phyloP scores from a whole-genome alignment of 2,888 invertebrate species.

The Rhagophthalmus giganteus region DNA sequence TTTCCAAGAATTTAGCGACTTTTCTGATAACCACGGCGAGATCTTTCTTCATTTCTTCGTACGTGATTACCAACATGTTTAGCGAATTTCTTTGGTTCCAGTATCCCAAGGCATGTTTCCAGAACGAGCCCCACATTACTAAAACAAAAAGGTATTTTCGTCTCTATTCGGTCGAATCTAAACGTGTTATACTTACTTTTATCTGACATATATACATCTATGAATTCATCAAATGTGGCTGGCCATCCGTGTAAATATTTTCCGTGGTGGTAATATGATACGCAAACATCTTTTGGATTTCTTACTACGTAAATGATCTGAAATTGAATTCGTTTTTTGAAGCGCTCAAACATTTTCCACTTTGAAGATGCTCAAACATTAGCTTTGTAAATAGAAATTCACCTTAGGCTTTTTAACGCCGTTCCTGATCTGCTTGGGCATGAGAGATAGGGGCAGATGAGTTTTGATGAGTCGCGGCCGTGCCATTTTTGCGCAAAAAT shows the following conservation, averaged over 20 bases:
- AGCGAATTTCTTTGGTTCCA: slow-evolving; percentile 32
- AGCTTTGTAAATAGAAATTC: not conserved
- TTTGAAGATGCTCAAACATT: no score
- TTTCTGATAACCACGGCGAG: slow-evolving; percentile 20
- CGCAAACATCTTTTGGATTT: no score
- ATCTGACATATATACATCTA: not conserved
- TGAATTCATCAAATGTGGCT: not conserved
- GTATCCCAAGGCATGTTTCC: slow-evolving; percentile 33
- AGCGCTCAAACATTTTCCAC: not conserved
- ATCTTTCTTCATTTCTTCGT: slow-evolving; percentile 36
- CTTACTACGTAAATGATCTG: no score
- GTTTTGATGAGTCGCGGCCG: not conserved
- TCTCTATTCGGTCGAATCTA: not conserved
- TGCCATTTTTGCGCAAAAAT: not conserved
- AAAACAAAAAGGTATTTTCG: slow-evolving; percentile 6
- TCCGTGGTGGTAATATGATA: not conserved
- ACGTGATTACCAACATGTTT: slow-evolving; percentile 35
- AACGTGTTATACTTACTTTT: not conserved
- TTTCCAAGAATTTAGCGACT: slow-evolving; percentile 23
- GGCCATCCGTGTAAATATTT: not conserved
- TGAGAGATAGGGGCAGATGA: not conserved
- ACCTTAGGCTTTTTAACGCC: not conserved
- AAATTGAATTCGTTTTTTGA: no score
- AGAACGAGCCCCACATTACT: slow-evolving; percentile 34
- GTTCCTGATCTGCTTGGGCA: not conserved